Evolutionary conservation across 2,797 vertebrate genomes (phyloP), one percentile per base, ranked within the genome.

Genomic region (Propithecus deckenii): DNA sequence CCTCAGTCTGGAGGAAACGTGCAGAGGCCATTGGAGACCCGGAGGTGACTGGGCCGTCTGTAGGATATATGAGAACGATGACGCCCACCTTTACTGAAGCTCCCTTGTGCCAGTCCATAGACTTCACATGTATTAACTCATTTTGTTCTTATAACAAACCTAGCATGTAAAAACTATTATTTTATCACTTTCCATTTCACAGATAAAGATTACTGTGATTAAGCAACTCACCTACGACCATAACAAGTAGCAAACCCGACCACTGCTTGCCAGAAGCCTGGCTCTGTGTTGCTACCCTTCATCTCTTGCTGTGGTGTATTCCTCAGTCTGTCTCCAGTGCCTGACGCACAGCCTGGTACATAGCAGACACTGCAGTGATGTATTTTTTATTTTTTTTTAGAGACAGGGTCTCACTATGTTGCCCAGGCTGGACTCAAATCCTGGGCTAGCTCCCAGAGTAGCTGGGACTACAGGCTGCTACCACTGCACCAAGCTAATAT

Each of bases 61-160:
- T 7, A n/a, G 52, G 4, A 9, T 18, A 4, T 4, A 0, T 0
- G 12, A 5, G 4, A 10, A 30, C 0, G 48, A 9, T 5, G 22
- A 7, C 8, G 1, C 25, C 38, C 35, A 5, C 28, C n/a, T 48
- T 7, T 8, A 13, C 1, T 0, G 30, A 75, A 71, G 50, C 13
- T n/a, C 69, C 28, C 13, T 0, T 2, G 12, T 32, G n/a, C n/a
- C 4, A 0, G 9, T 3, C 7, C 20, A 1, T 5, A 4, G 46
- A 50, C 63, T 55, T 78, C 13, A 46, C 0, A 0, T 2, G 2
- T 3, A 0, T 20, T 4, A 13, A 30, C 48, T 59, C 41, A 25
- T 17, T 55, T 71, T 69, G 5, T 92, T 78, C 59, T 65, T 2
- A 0, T 35, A n/a, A 38, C 67, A 61, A 14, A 76, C 14, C 0